Conservation (phyloP, 2,888 invertebrate genomes). For the Troides oblongomaculatus region DNA sequence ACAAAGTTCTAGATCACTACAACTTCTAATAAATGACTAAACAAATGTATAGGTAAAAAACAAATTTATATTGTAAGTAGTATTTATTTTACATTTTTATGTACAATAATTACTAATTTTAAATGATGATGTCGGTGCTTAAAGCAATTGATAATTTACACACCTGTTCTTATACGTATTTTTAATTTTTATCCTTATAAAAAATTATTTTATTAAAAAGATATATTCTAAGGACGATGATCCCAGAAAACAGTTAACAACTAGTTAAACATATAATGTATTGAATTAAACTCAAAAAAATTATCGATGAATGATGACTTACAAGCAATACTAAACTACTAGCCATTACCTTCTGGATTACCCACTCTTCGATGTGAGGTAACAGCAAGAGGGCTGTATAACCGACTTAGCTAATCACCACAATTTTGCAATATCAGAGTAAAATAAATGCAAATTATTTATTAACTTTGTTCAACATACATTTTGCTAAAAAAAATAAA, state of each 20-base stretch:
- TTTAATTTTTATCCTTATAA: too few relatives aligned
- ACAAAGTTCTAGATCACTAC: too few relatives aligned
- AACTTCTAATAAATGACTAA: too few relatives aligned
- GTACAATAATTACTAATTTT: too few relatives aligned
- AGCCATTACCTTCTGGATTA: constrained; percentile 33
- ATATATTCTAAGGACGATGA: too few relatives aligned
- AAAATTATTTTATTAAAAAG: too few relatives aligned
- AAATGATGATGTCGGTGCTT: too few relatives aligned
- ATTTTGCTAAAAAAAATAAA: constrained; percentile 26
- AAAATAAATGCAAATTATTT: constrained; percentile 22
- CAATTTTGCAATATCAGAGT: constrained; percentile 22
- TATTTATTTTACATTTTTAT: too few relatives aligned
- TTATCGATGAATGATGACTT: not conserved
- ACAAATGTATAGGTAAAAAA: too few relatives aligned
- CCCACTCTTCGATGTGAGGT: constrained; percentile 42
- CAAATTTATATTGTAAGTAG: too few relatives aligned
- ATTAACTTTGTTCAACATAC: constrained; percentile 9
- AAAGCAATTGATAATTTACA: too few relatives aligned
- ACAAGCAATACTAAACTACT: constrained; percentile 31
- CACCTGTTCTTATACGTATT: too few relatives aligned
- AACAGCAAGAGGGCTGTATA: constrained; percentile 44
- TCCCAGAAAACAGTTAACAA: not conserved
- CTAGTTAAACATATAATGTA: not conserved
- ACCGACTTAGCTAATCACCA: constrained; percentile 42
- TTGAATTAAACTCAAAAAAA: not conserved